A percentile compares a stretch with the other conserved stretches of the same genome.
phyloP scores from a whole-genome alignment of 2,888 invertebrate genomes.

The Blastobasis lacticolella region DNA sequence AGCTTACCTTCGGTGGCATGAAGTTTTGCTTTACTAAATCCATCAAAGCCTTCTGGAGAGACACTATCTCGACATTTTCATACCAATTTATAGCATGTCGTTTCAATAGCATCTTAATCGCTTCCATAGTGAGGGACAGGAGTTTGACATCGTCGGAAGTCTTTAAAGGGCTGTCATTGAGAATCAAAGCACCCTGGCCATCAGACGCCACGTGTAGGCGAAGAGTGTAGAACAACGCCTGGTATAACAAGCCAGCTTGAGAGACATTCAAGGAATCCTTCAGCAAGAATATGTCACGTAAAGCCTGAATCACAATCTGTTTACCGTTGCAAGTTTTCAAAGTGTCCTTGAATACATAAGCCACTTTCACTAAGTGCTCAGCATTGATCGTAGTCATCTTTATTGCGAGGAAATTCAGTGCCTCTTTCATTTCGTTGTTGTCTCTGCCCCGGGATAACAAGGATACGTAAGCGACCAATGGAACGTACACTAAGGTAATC shows the following conservation, averaged over 20 bases:
- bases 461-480: slow-evolving; percentile 17
- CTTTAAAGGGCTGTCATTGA: slow-evolving; percentile 19
- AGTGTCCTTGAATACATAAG: slow-evolving; percentile 18
- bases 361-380: slow-evolving; percentile 24
- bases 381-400: slow-evolving; percentile 18
- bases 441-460: not conserved
- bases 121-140: slow-evolving; percentile 23
- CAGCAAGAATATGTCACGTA: slow-evolving; percentile 25
- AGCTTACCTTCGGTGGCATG: slow-evolving; percentile 25
- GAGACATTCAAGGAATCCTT: slow-evolving; percentile 22
- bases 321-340: slow-evolving; percentile 16
- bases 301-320: slow-evolving; percentile 16
- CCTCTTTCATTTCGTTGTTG: slow-evolving; percentile 6
- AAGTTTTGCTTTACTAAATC: slow-evolving; percentile 26
- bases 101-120: slow-evolving; percentile 28
- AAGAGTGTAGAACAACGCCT: slow-evolving; percentile 28
- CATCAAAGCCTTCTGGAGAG: slow-evolving; percentile 27
- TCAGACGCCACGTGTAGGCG: slow-evolving; percentile 24
- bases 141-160: slow-evolving; percentile 23
- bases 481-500: slow-evolving; percentile 21
- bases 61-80: slow-evolving; percentile 29
- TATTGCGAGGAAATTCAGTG: slow-evolving; percentile 15
- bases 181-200: slow-evolving; percentile 20
- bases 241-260: slow-evolving; percentile 30
- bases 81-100: slow-evolving; percentile 35